Base-by-base conservation (phyloP, 2,888 invertebrate genomes). In the Hedya salicella region DNA sequence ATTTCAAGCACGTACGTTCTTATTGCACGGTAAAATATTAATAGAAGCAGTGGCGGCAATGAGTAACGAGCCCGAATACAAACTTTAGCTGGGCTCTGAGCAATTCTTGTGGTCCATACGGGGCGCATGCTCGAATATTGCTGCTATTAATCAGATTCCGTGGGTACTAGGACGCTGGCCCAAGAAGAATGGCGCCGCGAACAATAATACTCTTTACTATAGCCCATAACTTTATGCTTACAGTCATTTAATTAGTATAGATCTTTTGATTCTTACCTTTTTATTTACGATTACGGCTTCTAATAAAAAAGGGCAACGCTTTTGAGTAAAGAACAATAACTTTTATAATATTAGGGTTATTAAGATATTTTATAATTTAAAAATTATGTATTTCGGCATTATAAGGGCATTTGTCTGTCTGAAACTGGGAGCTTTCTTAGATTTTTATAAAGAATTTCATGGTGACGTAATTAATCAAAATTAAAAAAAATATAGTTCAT, bases 141-240 rank as follows among this genome's bases (percentile, higher is more conserved):
- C 85, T 75, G 84, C 85, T 85, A 89, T 90, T 89, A 88, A 89
- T 90, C 87, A 87, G 86, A 79, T 86, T 84, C 80, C 78, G 64
- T 60, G 71, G 71, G 73, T n/a, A 44, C 2, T 8, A 9, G 70
- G 67, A 71, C 72, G 80, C 73, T 72, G 70, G 75, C 76, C 75
- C 72, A 75, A 78, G 83, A 87, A 87, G 83, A 87, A 88, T 84
- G 80, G 82, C 77, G 78, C 78, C 75, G 80, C 79, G 80, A 86
- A 85, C 85, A 85, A 86, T 82, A 86, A 82, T 78, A 70, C 69
- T 71, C 68, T 70, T 69, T 36, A 32, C 32, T 36, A 36, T 5
- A 36, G 9, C 36, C 36, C 36, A 36, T 68, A 74, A 56, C 60
- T 77, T 74, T 71, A 71, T 76, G 65, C 70, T 67, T n/a, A 16